Evolutionary conservation across 2,888 invertebrate genomes (phyloP).

Genomic region (Cremastinae sp.): DNA sequence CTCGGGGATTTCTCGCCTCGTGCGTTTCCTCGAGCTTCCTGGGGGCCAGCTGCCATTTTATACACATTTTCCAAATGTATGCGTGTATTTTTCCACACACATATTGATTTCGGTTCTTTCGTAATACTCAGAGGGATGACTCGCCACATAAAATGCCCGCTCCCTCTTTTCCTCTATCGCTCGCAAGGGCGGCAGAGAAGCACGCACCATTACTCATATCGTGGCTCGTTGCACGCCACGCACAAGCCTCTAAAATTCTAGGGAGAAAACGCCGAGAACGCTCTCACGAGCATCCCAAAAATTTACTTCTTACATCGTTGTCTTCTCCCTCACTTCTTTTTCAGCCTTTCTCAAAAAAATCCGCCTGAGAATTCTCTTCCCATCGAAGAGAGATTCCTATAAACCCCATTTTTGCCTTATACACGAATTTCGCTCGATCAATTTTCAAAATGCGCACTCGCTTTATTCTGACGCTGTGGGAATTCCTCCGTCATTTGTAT

Average conservation of each 20-base stretch:
- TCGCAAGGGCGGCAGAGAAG: constrained; percentile 65
- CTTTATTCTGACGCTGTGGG: not conserved
- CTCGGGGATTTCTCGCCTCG: constrained; percentile 67
- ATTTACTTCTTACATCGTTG: constrained; percentile 33
- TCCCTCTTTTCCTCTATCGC: constrained; percentile 47
- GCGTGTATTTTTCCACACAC: constrained; percentile 15
- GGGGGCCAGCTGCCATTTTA: constrained; percentile 63
- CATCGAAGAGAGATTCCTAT: no score
- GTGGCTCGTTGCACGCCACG: constrained; percentile 77
- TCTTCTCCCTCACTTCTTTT: constrained; percentile 42
- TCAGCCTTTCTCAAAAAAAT: constrained; percentile 22
- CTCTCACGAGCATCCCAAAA: constrained; percentile 23
- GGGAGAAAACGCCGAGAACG: constrained; percentile 42
- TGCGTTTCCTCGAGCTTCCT: constrained; percentile 54
- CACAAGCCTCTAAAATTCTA: constrained; percentile 60
- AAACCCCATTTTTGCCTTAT: no score
- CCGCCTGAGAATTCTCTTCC: not conserved
- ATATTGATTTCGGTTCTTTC: constrained; percentile 64
- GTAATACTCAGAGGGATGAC: constrained; percentile 77
- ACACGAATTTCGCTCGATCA: constrained; percentile 19
- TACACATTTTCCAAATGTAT: constrained; percentile 1
- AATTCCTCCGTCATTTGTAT: not conserved
- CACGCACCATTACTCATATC: constrained; percentile 80
- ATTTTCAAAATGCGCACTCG: constrained; percentile 48
- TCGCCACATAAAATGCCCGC: constrained; percentile 74